These are phyloP conservation scores for Lacanobia wlatinum DNA, from an alignment of 2,888 invertebrate genomes.

Conservation along the genomic window DNA sequence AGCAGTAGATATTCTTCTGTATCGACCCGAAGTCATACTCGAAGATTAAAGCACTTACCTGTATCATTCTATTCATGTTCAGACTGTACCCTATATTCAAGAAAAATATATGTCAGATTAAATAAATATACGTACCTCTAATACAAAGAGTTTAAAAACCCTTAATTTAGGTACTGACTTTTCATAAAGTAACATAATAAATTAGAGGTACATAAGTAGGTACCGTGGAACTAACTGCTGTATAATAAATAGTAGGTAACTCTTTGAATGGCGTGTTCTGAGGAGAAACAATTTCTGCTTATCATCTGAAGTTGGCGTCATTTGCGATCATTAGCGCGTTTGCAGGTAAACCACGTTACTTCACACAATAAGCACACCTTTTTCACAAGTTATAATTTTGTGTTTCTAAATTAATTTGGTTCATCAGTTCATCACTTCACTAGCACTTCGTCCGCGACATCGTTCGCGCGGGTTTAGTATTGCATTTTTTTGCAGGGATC, in stretches of 20 bases:
- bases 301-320: slow-evolving; percentile 16
- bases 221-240: background rate
- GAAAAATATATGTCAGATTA: too few species aligned
- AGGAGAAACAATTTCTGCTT: slow-evolving; percentile 18
- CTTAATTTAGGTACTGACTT: too few species aligned
- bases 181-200: slow-evolving; percentile 1
- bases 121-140: too few species aligned
- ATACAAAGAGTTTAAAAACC: too few species aligned
- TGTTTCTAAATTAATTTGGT: background rate
- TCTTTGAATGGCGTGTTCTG: background rate
- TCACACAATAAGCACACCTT: slow-evolving; percentile 1
- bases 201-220: background rate
- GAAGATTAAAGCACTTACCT: too few species aligned
- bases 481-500: too few species aligned
- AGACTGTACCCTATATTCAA: too few species aligned
- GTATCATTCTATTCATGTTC: too few species aligned
- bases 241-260: background rate
- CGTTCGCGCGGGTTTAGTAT: too few species aligned
- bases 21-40: background rate
- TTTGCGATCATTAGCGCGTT: slow-evolving; percentile 1
- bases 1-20: background rate
- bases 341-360: background rate
- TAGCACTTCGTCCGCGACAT: too few species aligned
- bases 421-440: background rate
- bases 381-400: background rate